These are phyloP conservation scores for Temnothorax rugatulus DNA, from an alignment of 2,888 invertebrate species.

Conservation along the genomic window DNA sequence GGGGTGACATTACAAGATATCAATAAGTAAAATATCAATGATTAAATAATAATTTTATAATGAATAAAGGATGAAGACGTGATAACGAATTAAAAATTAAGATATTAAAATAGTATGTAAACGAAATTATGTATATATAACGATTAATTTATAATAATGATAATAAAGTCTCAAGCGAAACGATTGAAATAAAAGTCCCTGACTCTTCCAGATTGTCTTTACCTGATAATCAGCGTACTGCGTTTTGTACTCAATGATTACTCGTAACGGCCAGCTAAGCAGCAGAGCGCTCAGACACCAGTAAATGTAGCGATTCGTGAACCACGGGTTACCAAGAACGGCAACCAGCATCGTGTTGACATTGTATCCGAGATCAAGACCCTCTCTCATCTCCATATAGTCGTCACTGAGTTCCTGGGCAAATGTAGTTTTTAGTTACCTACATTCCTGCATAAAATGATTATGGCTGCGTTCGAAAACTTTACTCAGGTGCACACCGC, in stretches of 20 bases:
- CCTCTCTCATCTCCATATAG: slow-evolving; percentile 95
- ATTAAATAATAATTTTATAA: background rate
- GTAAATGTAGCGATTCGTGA: slow-evolving; percentile 90
- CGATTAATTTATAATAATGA: background rate
- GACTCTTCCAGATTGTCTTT: slow-evolving; percentile 58
- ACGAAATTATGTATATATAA: background rate
- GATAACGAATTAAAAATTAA: background rate
- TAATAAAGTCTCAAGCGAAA: background rate
- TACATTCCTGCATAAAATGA: background rate
- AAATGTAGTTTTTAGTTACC: background rate
- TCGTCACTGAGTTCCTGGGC: slow-evolving; percentile 91
- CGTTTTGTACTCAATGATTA: slow-evolving; percentile 93
- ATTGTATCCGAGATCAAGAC: slow-evolving; percentile 89
- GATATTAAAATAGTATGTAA: background rate
- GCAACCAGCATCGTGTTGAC: slow-evolving; percentile 83
- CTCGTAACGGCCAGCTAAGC: slow-evolving; percentile 94
- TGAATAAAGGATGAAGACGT: background rate
- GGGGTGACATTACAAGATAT: background rate
- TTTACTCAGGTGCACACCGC: too few relatives aligned
- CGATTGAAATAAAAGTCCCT: background rate
- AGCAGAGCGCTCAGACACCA: slow-evolving; percentile 92
- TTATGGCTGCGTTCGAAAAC: too few relatives aligned
- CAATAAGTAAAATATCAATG: background rate
- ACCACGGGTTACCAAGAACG: slow-evolving; percentile 88
- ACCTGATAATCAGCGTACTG: slow-evolving; percentile 94